A percentile compares a stretch with the other conserved stretches of the same genome.
Evolutionary conservation across 2,888 invertebrate species (phyloP).

Genomic region (Clanis bilineata): DNA sequence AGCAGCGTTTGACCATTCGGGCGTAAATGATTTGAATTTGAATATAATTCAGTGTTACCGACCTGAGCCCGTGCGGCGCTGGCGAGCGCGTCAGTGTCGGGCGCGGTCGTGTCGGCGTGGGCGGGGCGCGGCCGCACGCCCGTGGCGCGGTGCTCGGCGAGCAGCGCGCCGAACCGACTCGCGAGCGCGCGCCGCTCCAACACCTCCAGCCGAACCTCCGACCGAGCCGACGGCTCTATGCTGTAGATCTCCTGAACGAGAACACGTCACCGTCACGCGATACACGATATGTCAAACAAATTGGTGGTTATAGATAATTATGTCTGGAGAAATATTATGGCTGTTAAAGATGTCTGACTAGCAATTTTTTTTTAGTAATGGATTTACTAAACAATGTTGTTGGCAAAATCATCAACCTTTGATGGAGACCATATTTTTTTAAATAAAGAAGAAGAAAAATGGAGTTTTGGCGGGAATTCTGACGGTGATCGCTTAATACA

Average conservation of each 20-base stretch:
- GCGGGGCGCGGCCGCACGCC: slow-evolving; percentile 43
- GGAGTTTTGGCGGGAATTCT: no score
- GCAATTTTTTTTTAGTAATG: no score
- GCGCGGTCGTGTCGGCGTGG: slow-evolving; percentile 22
- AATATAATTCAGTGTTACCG: neutral
- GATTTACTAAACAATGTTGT: no score
- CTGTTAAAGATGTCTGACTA: no score
- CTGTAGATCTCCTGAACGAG: slow-evolving; percentile 64
- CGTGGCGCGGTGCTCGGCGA: slow-evolving; percentile 61
- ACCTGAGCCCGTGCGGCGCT: slow-evolving; percentile 59
- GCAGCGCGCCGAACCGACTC: slow-evolving; percentile 62
- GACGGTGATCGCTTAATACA: no score
- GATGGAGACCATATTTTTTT: no score
- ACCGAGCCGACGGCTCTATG: slow-evolving; percentile 63
- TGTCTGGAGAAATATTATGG: no score
- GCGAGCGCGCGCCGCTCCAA: slow-evolving; percentile 55
- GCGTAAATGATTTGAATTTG: no score
- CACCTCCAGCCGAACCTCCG: slow-evolving; percentile 51
- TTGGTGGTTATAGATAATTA: neutral
- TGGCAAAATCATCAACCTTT: no score
- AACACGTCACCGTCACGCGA: neutral
- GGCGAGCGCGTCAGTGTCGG: slow-evolving; percentile 36
- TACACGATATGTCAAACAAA: neutral
- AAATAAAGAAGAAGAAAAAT: no score
- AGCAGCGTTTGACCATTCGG: no score